Percentiles rank a stretch among this genome's conserved stretches.
These are phyloP conservation scores for Fulica atra DNA, from an alignment of 2,113 vertebrate species.

Conservation along the genomic window DNA sequence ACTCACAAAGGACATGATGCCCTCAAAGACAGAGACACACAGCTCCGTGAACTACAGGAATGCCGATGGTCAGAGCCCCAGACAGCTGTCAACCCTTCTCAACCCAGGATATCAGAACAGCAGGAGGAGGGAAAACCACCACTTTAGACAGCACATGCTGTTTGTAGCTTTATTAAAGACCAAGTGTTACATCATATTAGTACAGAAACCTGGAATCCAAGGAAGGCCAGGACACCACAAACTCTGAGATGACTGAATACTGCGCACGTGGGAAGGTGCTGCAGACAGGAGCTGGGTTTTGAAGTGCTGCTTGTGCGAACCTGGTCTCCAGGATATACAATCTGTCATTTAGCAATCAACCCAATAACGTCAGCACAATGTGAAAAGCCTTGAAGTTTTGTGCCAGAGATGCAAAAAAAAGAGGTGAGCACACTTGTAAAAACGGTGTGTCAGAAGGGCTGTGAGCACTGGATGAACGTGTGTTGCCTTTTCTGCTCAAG, in stretches of 20 bases:
- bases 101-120: neutral
- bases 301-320: neutral
- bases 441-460: neutral
- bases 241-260: neutral
- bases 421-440: neutral
- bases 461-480: neutral
- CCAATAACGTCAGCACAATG: neutral
- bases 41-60: neutral
- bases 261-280: neutral
- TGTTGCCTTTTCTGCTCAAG: neutral
- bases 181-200: neutral
- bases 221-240: neutral
- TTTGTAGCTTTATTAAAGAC: conserved; percentile 18
- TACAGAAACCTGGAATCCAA: neutral
- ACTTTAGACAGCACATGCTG: neutral
- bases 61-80: neutral
- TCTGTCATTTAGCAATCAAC: neutral
- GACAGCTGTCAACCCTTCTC: neutral
- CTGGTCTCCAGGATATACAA: neutral
- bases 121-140: neutral
- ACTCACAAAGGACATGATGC: neutral
- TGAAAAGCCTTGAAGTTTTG: neutral
- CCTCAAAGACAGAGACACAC: neutral
- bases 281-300: neutral
- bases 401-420: neutral